These are phyloP conservation scores for Chiloscyllium punctatum DNA, from an alignment of 2,797 vertebrate genomes.

Conservation along the genomic window DNA sequence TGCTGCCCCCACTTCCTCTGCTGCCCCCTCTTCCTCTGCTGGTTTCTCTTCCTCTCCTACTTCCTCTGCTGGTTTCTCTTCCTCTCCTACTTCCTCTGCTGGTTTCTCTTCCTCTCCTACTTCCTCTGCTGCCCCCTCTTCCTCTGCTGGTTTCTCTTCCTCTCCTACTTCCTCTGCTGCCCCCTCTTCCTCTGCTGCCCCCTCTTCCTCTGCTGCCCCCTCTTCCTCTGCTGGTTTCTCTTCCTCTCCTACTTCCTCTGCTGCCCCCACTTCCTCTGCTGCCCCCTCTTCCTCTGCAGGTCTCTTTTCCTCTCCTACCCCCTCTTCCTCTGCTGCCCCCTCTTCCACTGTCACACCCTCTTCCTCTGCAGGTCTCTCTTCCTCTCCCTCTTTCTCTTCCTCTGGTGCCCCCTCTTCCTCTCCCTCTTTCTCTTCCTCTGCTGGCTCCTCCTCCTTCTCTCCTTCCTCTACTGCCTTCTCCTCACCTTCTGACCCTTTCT, in stretches of 20 bases:
- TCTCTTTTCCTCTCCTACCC: neutral
- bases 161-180: neutral
- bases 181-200: neutral
- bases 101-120: neutral
- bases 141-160: neutral
- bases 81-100: neutral
- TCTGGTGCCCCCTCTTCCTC: neutral
- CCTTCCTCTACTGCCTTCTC: neutral
- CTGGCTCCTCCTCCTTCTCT: neutral
- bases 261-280: too few species aligned
- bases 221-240: neutral
- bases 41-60: neutral
- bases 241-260: neutral
- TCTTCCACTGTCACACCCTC: neutral
- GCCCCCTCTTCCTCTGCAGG: neutral
- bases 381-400: neutral
- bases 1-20: neutral
- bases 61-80: neutral
- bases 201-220: neutral
- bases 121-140: neutral
- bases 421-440: neutral
- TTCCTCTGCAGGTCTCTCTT: neutral
- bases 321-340: neutral
- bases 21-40: neutral
- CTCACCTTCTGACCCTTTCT: neutral